Evolutionary conservation across 2,113 vertebrate genomes (phyloP).

Genomic region (Nyctereutes procyonoides): DNA sequence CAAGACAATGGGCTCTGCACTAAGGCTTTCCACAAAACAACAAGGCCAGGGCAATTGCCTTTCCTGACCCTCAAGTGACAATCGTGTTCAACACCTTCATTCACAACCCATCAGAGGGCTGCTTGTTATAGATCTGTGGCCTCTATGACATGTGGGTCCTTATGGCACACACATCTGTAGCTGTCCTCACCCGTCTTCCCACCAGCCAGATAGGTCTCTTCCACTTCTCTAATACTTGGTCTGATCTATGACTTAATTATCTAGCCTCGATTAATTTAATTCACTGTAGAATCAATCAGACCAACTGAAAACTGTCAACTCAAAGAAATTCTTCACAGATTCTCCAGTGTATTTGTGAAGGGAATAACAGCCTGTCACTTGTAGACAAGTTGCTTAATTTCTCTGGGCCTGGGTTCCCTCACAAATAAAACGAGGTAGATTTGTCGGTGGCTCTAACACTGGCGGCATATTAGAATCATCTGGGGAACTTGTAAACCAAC

Average conservation of each 20-base stretch:
- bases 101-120: neutral
- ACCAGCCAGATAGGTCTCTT: neutral
- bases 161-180: rapidly evolving
- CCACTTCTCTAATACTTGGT: neutral
- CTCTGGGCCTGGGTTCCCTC: neutral
- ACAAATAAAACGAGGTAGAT: neutral
- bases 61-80: rapidly evolving
- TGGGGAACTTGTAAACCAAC: constrained; percentile 59
- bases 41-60: neutral
- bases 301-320: constrained; percentile 3
- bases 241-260: neutral
- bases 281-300: constrained; percentile 39
- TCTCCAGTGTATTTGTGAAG: neutral
- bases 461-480: constrained; percentile 56
- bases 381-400: neutral
- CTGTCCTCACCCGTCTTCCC: neutral
- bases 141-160: no score
- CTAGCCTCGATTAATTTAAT: neutral
- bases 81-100: neutral
- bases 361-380: constrained; percentile 20
- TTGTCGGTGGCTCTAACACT: neutral
- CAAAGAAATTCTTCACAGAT: neutral
- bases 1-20: neutral
- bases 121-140: neutral
- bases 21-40: neutral